Base-by-base conservation (phyloP, 1,140 invertebrate genomes). In the Magallana ariakensis region DNA sequence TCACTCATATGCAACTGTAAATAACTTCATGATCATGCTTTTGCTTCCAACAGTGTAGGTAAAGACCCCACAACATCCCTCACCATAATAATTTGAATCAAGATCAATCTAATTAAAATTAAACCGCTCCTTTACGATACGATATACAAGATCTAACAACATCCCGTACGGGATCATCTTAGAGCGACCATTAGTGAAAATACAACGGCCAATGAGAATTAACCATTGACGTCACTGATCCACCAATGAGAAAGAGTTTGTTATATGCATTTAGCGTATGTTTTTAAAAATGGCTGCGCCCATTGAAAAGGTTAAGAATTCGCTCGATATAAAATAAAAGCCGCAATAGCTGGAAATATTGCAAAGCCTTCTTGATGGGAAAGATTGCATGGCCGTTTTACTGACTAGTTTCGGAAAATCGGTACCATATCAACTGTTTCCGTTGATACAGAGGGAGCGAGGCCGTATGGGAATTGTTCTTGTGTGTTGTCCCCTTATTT, bases 351-450 rank as follows among this genome's bases (percentile, higher is more conserved):
- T 66, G n/a, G 60, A 66, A 16, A 66, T 66, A n/a, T 66, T 66
- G 13, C 60, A 66, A 15, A 66, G 33, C 33, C 33, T 33, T 33
- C 33, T 33, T 33, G 60, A 66, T 66, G n/a, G 60, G 15, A n/a
- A 66, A 19, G 60, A 66, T n/a, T 66, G 60, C 60, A 66, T 66
- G 60, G 16, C 60, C 16, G 60, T 66, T 15, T 66, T 66, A 66
- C 60, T 15, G n/a, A 66, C 60, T 66, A 15, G 60, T n/a, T 66
- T 66, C 60, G 60, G n/a, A n/a, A 66, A 66, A 66, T 66, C 60
- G 3, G 1, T 66, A 66, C 60, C 60, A n/a, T 66, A 66, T 66
- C 60, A 66, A 66, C 7, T 66, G 8, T 8, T 66, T n/a, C 60
- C n/a, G 15, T 66, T 66, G 60, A 19, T 66, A 66, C 60, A 66